phyloP scores from a whole-genome alignment of 2,113 vertebrate genomes.

The Tauraco erythrolophus region DNA sequence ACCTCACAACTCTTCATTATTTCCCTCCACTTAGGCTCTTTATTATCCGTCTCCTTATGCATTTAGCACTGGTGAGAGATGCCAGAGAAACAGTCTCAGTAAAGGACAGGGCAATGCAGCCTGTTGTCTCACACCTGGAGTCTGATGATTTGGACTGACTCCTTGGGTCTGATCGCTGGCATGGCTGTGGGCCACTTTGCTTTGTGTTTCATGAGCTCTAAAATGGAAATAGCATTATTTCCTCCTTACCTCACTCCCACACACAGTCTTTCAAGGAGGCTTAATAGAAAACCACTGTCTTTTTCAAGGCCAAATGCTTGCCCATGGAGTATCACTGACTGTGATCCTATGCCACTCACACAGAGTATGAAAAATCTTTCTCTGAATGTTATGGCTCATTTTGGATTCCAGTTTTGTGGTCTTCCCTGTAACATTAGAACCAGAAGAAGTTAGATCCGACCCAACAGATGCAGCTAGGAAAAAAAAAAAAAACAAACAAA shows the following conservation, averaged over 20 bases:
- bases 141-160: not conserved
- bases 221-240: not conserved
- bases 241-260: not conserved
- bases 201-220: not conserved
- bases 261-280: not conserved
- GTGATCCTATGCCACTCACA: not conserved
- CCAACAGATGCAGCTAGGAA: not conserved
- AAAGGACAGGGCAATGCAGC: not conserved
- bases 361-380: not conserved
- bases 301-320: not conserved
- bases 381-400: not conserved
- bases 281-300: not conserved
- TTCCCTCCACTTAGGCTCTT: not conserved
- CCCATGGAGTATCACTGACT: not conserved
- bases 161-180: not conserved
- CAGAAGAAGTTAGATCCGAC: not conserved
- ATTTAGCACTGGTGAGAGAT: not conserved
- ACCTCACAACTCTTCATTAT: conserved; percentile 40
- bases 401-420: not conserved
- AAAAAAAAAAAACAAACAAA: not conserved
- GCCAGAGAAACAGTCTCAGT: not conserved
- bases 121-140: conserved; percentile 12
- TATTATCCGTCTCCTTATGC: conserved; percentile 6
- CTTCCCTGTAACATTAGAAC: not conserved
- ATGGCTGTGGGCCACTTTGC: not conserved